Base-by-base conservation (phyloP, 2,113 vertebrate species). In the Cromileptes altivelis region DNA sequence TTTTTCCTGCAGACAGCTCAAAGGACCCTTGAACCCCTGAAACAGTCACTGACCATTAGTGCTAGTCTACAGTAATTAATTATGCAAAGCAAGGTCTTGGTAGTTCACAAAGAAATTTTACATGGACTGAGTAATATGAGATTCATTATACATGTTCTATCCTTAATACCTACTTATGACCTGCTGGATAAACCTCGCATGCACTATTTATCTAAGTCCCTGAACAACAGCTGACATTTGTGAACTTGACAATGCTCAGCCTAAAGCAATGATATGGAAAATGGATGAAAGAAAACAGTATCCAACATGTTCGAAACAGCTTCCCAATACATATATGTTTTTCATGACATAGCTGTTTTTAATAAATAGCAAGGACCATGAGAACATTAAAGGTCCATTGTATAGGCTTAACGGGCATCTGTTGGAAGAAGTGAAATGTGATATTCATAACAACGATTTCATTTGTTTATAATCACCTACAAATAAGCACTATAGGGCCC, bases 61-160 rank as follows among this genome's bases (percentile, higher is more conserved):
- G 49, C 61, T 52, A 80, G 74, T 85, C 78, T 74, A 70, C 37
- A 58, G 47, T 77, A 61, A 80, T 73, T 70, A 27, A 84, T 88
- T 62, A 86, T 89, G 89, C 78, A 88, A 72, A 85, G 33, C 65
- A 84, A 53, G 56, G 65, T 37, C n/a, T 74, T 58, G 55, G 58
- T 76, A 78, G 82, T 81, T 82, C 74, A 79, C 25, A 47, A 49
- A 55, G 50, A 88, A 81, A 71, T 57, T 76, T 78, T 70, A 79
- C 75, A 85, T 4, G 1, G 52, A 80, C 78, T 77, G 21, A 81
- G 60, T 85, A 74, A 90, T 83, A 21, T 57, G 60, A 81, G 52
- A 68, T 57, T 70, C 49, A 81, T 85, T 81, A 84, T 25, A 82
- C 71, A 49, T 85, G 81, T 84, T 27, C 12, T 23, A 9, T 68